These are phyloP conservation scores for Sciaenops ocellatus DNA, from an alignment of 2,797 vertebrate genomes.

Conservation along the genomic window DNA sequence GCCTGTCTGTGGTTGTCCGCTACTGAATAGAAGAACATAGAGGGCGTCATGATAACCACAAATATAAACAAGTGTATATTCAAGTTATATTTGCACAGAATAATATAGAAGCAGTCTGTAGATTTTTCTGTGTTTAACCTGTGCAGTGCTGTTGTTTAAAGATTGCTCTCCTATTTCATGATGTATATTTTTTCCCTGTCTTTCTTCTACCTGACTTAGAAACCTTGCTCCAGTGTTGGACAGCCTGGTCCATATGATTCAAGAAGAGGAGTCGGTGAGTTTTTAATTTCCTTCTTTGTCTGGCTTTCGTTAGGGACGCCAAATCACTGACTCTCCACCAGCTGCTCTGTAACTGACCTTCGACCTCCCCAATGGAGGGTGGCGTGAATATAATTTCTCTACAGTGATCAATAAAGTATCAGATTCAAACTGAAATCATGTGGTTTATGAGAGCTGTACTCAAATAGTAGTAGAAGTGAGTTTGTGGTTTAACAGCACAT, in stretches of 20 bases:
- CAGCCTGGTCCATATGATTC: slow-evolving; percentile 98
- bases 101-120: background rate
- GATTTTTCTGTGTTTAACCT: background rate
- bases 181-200: background rate
- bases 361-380: slow-evolving; percentile 22
- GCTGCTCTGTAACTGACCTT: slow-evolving; percentile 47
- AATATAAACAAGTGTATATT: background rate
- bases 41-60: background rate
- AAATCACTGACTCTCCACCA: slow-evolving; percentile 45
- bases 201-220: slow-evolving; percentile 77
- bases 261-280: slow-evolving; percentile 98
- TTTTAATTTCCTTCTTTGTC: slow-evolving; percentile 28
- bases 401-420: slow-evolving; percentile 19
- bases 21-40: background rate
- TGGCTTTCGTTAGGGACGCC: background rate
- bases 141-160: background rate
- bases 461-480: background rate
- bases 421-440: slow-evolving; percentile 16
- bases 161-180: background rate
- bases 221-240: slow-evolving; percentile 96
- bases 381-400: slow-evolving; percentile 9
- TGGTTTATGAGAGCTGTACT: slow-evolving; percentile 7
- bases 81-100: background rate
- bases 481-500: background rate
- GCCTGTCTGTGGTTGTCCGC: background rate